Conservation (phyloP, 1,140 invertebrate species). For the Hesperophylax magnus region DNA sequence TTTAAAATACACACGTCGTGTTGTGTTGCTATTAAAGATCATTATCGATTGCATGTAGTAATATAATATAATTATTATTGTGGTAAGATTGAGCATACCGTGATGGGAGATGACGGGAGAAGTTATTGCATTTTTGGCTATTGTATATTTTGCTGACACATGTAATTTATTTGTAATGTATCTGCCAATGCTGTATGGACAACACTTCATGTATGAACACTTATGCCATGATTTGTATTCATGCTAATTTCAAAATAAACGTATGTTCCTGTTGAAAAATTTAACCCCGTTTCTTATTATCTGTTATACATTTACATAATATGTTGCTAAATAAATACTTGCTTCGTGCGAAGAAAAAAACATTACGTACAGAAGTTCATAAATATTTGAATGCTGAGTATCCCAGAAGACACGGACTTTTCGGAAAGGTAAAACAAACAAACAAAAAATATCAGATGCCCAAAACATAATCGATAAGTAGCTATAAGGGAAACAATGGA, state of each 20-base stretch:
- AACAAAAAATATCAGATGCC: too few species aligned
- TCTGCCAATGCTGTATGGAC: constrained; percentile 27
- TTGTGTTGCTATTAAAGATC: not conserved
- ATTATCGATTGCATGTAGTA: constrained; percentile 41
- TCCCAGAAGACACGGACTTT: too few species aligned
- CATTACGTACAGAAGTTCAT: too few species aligned
- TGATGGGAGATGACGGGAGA: not conserved
- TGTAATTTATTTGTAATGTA: constrained; percentile 48
- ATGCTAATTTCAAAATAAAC: constrained; percentile 48
- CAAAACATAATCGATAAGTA: too few species aligned
- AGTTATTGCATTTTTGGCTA: constrained; percentile 27
- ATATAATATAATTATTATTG: constrained; percentile 32
- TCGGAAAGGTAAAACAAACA: too few species aligned
- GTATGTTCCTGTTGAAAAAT: constrained; percentile 51
- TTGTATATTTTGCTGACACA: constrained; percentile 31
- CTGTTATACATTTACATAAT: too few species aligned
- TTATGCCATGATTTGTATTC: constrained; percentile 45
- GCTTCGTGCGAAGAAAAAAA: too few species aligned
- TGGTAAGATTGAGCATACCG: constrained; percentile 35
- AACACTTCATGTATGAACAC: constrained; percentile 17
- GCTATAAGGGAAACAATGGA: too few species aligned
- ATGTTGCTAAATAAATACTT: too few species aligned
- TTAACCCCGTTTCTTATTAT: too few species aligned
- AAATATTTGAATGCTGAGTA: too few species aligned
- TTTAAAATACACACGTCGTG: constrained; percentile 18